phyloP scores from a whole-genome alignment of 2,797 vertebrate genomes.

The Pogoniulus pusillus region DNA sequence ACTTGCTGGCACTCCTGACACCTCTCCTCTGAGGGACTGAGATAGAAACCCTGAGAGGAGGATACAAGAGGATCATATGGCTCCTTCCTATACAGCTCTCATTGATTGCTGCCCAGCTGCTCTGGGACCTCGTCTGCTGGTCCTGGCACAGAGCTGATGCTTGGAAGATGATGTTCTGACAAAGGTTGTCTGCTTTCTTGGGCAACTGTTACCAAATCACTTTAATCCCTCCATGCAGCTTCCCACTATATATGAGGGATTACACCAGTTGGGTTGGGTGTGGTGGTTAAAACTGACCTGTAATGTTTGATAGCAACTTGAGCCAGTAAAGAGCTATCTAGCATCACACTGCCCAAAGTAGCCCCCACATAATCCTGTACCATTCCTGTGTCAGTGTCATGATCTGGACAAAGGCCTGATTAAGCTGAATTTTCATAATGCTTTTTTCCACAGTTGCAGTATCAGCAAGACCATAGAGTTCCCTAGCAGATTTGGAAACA shows the following conservation, averaged over 20 bases:
- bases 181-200: not conserved
- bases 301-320: not conserved
- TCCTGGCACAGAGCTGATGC: not conserved
- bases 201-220: not conserved
- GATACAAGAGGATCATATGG: not conserved
- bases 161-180: not conserved
- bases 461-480: not conserved
- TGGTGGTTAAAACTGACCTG: not conserved
- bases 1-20: not conserved
- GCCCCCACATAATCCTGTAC: not conserved
- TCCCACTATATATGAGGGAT: not conserved
- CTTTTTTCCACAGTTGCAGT: not conserved
- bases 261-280: accelerated
- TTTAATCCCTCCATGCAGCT: not conserved
- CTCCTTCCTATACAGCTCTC: not conserved
- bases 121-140: not conserved
- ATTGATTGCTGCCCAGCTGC: accelerated
- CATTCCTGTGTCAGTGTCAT: not conserved
- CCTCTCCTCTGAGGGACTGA: not conserved
- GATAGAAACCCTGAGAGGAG: not conserved
- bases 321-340: not conserved
- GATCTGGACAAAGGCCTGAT: not conserved
- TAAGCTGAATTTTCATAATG: not conserved
- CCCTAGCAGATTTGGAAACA: not conserved
- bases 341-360: not conserved